These are phyloP conservation scores for Drosophila grimshawi DNA, from an alignment of 1,140 invertebrate species.

Conservation along the genomic window DNA sequence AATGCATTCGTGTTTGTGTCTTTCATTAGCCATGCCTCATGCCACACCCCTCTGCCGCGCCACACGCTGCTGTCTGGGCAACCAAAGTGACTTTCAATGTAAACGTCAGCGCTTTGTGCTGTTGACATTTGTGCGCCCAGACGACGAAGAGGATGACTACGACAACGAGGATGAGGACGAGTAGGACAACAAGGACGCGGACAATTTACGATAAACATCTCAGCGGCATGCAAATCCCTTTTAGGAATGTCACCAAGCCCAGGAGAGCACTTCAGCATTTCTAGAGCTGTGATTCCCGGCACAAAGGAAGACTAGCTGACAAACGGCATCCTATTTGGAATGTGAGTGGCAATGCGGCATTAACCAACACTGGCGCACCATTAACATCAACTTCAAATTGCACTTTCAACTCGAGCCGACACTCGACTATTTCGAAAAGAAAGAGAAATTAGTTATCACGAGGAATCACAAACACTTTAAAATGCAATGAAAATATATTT, in stretches of 20 bases:
- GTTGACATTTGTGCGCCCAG: slow-evolving; percentile 79
- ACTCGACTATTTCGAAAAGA: not conserved
- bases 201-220: slow-evolving; percentile 80
- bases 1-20: slow-evolving; percentile 66
- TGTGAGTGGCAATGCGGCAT: slow-evolving; percentile 41
- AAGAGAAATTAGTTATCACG: not conserved
- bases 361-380: slow-evolving; percentile 33
- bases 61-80: slow-evolving; percentile 53
- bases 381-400: slow-evolving; percentile 42
- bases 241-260: slow-evolving; percentile 67
- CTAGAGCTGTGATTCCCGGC: not conserved
- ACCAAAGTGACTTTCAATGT: slow-evolving; percentile 82
- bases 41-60: not conserved
- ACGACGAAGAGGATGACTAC: slow-evolving; percentile 43
- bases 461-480: not conserved
- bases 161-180: slow-evolving; percentile 37
- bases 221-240: slow-evolving; percentile 81
- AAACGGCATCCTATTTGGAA: slow-evolving; percentile 25
- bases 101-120: slow-evolving; percentile 80
- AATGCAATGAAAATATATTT: not conserved
- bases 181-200: slow-evolving; percentile 53
- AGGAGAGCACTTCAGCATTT: slow-evolving; percentile 56
- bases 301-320: slow-evolving; percentile 30
- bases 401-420: slow-evolving; percentile 20
- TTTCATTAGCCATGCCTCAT: slow-evolving; percentile 68